Evolutionary conservation across 2,888 invertebrate species (phyloP).

Genomic region (Macaria liturata): DNA sequence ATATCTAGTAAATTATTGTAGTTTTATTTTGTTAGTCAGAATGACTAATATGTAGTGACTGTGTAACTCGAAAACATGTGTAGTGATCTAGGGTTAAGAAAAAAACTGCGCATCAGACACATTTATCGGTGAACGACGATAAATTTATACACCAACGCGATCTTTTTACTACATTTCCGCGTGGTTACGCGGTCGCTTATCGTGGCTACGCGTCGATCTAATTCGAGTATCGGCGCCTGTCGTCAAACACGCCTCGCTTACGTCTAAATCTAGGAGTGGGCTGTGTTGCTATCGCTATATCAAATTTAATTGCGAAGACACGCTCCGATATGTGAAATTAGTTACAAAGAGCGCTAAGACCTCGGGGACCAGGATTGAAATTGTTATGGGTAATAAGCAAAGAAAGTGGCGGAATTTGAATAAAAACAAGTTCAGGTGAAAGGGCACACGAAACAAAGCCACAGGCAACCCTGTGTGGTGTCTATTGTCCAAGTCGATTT

Average conservation of each 20-base stretch:
- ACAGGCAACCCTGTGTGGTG: slow-evolving; percentile 32
- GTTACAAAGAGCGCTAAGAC: slow-evolving; percentile 2
- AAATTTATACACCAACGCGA: slow-evolving; percentile 75
- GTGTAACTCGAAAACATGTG: too few species aligned
- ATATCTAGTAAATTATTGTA: too few species aligned
- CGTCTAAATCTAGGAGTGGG: slow-evolving; percentile 62
- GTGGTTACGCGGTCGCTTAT: slow-evolving; percentile 69
- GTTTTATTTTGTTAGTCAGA: too few species aligned
- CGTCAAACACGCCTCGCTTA: slow-evolving; percentile 63
- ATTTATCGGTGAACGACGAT: slow-evolving; percentile 68
- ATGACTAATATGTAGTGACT: too few species aligned
- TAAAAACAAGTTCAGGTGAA: slow-evolving; percentile 6
- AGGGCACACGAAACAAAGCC: slow-evolving; percentile 8
- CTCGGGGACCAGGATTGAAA: slow-evolving; percentile 10
- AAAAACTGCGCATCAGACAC: slow-evolving; percentile 61
- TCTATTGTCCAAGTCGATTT: slow-evolving; percentile 56
- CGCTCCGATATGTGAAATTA: slow-evolving; percentile 37
- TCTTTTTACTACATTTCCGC: slow-evolving; percentile 77
- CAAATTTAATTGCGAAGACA: slow-evolving; percentile 42
- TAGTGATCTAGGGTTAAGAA: too few species aligned
- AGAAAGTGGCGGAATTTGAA: background rate
- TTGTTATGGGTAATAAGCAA: background rate
- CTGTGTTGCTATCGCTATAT: slow-evolving; percentile 51
- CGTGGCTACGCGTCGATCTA: slow-evolving; percentile 68
- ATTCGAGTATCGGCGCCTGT: slow-evolving; percentile 72